Evolutionary conservation across 2,113 vertebrate genomes (phyloP).

Genomic region (Oncorhynchus kisutch): DNA sequence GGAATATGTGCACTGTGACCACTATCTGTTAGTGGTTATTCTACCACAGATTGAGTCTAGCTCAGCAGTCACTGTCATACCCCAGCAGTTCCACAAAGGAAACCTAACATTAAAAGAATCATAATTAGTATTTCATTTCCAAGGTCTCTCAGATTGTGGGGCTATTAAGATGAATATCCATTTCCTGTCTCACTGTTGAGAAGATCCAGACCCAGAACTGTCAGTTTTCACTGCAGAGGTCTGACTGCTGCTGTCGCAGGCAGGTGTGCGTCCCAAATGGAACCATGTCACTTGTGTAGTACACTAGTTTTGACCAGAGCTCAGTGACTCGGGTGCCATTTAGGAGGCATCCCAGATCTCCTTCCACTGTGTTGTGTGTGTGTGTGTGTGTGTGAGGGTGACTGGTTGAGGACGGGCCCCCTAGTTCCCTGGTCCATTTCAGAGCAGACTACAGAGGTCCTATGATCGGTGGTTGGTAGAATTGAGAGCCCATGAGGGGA

Average conservation of each 20-base stretch:
- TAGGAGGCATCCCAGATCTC: too few relatives aligned
- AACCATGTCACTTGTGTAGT: too few relatives aligned
- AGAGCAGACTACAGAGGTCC: neutral
- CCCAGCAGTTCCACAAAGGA: slow-evolving; percentile 9
- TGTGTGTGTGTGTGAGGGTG: neutral
- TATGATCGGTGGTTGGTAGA: neutral
- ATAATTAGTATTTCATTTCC: slow-evolving; percentile 50
- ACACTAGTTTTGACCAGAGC: too few relatives aligned
- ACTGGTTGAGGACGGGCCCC: neutral
- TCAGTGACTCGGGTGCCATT: too few relatives aligned
- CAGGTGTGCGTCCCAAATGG: too few relatives aligned
- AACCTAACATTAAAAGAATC: slow-evolving; percentile 52
- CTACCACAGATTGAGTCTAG: neutral
- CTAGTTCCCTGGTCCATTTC: neutral
- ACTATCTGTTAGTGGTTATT: too few relatives aligned
- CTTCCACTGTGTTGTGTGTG: neutral
- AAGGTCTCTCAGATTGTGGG: slow-evolving; percentile 18
- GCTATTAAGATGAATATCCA: neutral
- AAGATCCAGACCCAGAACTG: neutral
- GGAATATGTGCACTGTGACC: too few relatives aligned
- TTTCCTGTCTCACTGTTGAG: neutral
- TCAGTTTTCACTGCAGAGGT: neutral
- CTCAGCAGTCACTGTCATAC: neutral
- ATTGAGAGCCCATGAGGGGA: neutral
- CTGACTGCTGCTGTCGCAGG: neutral